A percentile compares a stretch with the other conserved stretches of the same genome.
phyloP scores from a whole-genome alignment of 1,140 invertebrate genomes.

The Rhagoletis zephyria region DNA sequence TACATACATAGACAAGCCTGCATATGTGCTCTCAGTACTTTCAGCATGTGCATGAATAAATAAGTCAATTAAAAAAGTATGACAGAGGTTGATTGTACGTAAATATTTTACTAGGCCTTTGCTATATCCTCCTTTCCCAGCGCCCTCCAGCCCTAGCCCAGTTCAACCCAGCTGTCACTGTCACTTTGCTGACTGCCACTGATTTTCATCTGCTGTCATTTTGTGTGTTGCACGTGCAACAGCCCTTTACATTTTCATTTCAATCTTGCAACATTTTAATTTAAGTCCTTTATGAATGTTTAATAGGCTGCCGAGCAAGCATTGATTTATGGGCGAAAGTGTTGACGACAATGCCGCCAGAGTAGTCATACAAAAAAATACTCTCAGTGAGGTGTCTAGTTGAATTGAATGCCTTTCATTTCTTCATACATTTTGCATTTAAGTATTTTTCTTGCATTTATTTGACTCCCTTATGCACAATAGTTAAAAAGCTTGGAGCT shows the following conservation, averaged over 20 bases:
- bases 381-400: no score
- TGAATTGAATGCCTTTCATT: background rate
- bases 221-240: background rate
- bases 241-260: conserved; percentile 26
- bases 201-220: background rate
- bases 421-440: no score
- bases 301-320: conserved; percentile 33
- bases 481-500: no score
- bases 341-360: background rate
- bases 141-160: background rate
- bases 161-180: background rate
- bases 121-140: background rate
- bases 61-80: conserved; percentile 73
- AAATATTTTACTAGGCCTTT: conserved; percentile 54
- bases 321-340: conserved; percentile 27
- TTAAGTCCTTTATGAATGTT: conserved; percentile 47
- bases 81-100: conserved; percentile 65
- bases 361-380: background rate
- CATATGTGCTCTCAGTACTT: conserved; percentile 13
- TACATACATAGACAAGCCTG: background rate
- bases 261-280: conserved; percentile 46
- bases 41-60: conserved; percentile 66
- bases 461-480: no score
- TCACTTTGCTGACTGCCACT: background rate
- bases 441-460: no score